phyloP scores from a whole-genome alignment of 2,113 vertebrate species.

The Larimichthys crocea region DNA sequence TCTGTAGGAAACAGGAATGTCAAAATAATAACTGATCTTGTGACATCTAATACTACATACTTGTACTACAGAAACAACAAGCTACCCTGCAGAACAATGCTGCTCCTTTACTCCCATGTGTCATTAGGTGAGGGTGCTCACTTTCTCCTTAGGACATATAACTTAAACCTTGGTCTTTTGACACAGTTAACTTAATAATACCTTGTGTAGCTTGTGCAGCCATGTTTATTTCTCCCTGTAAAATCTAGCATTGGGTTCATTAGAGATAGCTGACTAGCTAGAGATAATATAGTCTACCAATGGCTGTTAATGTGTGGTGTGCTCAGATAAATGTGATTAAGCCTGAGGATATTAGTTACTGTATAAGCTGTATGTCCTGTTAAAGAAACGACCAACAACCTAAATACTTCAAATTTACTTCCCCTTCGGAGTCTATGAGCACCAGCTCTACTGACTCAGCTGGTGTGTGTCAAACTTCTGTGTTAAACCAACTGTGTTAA shows the following conservation, averaged over 20 bases:
- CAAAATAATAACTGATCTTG: background rate
- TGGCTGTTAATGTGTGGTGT: background rate
- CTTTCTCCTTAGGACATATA: background rate
- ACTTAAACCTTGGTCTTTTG: background rate
- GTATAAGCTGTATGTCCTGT: too few relatives aligned
- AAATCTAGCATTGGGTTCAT: too few relatives aligned
- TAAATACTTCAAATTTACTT: constrained; percentile 5
- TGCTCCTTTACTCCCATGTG: background rate
- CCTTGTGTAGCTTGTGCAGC: background rate
- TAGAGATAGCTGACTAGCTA: too few relatives aligned
- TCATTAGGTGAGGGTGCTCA: background rate
- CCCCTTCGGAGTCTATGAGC: constrained; percentile 9
- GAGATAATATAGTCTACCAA: background rate
- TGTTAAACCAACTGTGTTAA: constrained; percentile 13
- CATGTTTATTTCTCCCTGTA: too few relatives aligned
- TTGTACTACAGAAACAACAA: background rate
- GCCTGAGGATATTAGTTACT: too few relatives aligned
- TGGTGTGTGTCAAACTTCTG: constrained; percentile 3
- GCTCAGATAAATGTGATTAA: background rate
- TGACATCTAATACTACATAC: background rate
- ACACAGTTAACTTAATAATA: background rate
- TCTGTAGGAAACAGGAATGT: background rate
- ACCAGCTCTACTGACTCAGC: background rate
- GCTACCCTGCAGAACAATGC: background rate
- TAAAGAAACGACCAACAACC: background rate